Conservation (phyloP, 2,888 invertebrate species). For the Phyllotreta striolata region DNA sequence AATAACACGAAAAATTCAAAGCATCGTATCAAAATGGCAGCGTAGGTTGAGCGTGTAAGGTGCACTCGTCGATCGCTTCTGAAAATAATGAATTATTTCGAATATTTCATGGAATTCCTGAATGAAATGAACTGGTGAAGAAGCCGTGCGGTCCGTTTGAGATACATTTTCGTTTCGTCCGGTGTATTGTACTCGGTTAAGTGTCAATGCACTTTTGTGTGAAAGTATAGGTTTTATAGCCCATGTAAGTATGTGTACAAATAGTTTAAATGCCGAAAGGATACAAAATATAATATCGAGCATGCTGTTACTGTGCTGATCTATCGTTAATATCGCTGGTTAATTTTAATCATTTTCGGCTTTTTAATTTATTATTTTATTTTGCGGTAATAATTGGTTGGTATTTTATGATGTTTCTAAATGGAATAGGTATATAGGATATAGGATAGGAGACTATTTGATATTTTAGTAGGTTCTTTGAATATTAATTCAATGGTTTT, state of each 20-base stretch:
- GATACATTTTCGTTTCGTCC: conserved; percentile 14
- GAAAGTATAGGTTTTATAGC: conserved; percentile 39
- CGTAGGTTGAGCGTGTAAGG: conserved; percentile 25
- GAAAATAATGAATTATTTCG: conserved; percentile 20
- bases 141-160: conserved; percentile 13
- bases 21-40: conserved; percentile 41
- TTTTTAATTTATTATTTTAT: not conserved
- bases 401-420: too few relatives aligned
- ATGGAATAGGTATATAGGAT: too few relatives aligned
- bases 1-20: conserved; percentile 31
- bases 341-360: conserved; percentile 1
- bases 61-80: conserved; percentile 10
- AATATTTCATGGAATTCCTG: conserved; percentile 21
- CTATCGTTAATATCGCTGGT: conserved; percentile 7
- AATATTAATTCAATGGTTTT: too few relatives aligned
- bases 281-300: conserved; percentile 20
- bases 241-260: conserved; percentile 27
- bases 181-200: conserved; percentile 19
- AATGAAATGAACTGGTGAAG: conserved; percentile 19
- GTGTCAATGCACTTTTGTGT: conserved; percentile 43
- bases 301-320: not conserved
- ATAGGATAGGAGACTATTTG: too few relatives aligned
- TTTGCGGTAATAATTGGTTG: too few relatives aligned
- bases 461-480: too few relatives aligned
- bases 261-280: conserved; percentile 36